A percentile compares a stretch with the other conserved stretches of the same genome.
These are phyloP conservation scores for Automeris io DNA, from an alignment of 2,888 invertebrate species.

Conservation along the genomic window DNA sequence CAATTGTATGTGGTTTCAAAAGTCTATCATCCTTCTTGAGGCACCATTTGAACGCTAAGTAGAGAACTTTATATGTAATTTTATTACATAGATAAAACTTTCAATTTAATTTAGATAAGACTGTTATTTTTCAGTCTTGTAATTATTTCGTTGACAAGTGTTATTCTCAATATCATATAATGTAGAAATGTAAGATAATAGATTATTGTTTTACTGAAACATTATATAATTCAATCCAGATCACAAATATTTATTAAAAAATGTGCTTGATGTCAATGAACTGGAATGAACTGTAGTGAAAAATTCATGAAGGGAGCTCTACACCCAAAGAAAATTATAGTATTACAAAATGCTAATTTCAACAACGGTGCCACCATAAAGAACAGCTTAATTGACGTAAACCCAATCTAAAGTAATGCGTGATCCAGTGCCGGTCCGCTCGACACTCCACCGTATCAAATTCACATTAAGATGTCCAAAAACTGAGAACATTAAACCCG, in stretches of 20 bases:
- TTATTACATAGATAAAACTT: slow-evolving; percentile 16
- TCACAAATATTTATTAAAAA: no score
- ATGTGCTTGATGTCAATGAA: background rate
- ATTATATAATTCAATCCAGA: no score
- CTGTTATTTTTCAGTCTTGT: no score
- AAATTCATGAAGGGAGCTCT: slow-evolving; percentile 2
- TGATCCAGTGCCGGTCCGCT: slow-evolving; percentile 27
- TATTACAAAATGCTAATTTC: slow-evolving; percentile 29
- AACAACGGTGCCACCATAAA: slow-evolving; percentile 29
- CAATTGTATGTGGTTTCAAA: slow-evolving; percentile 29
- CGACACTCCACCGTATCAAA: slow-evolving; percentile 56
- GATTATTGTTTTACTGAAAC: no score
- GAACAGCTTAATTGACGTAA: slow-evolving; percentile 35
- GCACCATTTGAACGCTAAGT: background rate
- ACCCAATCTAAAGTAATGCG: slow-evolving; percentile 40
- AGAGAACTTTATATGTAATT: slow-evolving; percentile 8
- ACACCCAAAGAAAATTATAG: slow-evolving; percentile 21
- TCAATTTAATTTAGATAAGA: slow-evolving; percentile 12
- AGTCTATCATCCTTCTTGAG: slow-evolving; percentile 19
- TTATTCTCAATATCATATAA: no score
- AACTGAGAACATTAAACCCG: slow-evolving; percentile 41
- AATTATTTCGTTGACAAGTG: no score
- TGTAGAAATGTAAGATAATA: no score
- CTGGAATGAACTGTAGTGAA: background rate
- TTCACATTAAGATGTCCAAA: slow-evolving; percentile 58